Evolutionary conservation across 2,113 vertebrate genomes (phyloP), one percentile per base, ranked within the genome.

Genomic region (Notothenia coriiceps): DNA sequence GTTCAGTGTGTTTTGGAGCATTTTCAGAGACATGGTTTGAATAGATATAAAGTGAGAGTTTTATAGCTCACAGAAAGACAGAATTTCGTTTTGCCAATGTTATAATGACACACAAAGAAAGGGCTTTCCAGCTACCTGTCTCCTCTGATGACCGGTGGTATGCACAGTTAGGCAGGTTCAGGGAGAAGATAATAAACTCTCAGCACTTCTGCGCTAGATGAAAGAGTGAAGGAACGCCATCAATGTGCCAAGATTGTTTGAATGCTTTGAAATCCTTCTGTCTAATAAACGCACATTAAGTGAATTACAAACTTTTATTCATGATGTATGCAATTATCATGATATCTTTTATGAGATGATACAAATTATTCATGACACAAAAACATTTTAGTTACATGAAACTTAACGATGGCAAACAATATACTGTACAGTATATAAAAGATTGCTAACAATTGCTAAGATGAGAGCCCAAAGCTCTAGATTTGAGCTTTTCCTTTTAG

Each of bases 401-500:
- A 25, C 20, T 14, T 29, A 70, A 62, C 10, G 55, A 51, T 22
- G 3, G 6, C 50, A 43, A 51, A 51, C 62, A 29, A 29, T 29
- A 29, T 29, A 29, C 29, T 29, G 29, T 29, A 29, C 29, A 29
- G 29, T 29, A 79, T 44, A 70, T 67, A 18, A 47, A 57, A 71
- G 22, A 49, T 44, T 20, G 33, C 44, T 2, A 15, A 51, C 5
- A 66, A 75, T 68, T 72, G 33, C 57, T 17, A 70, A 18, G 14
- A 14, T 54, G 55, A 7, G 18, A 1, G 0, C 60, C 15, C n/a
- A 60, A 20, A 69, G 22, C 47, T 60, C 33, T 64, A 18, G 77
- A 73, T 51, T 77, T 70, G 66, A 51, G 59, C 46, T 66, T 43
- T 44, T 59, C 7, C 70, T 57, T 50, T 35, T 29, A 33, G 70